A percentile compares a stretch with the other conserved stretches of the same genome.
Conservation (phyloP, 2,113 vertebrate genomes). For the Arizona elegans region DNA sequence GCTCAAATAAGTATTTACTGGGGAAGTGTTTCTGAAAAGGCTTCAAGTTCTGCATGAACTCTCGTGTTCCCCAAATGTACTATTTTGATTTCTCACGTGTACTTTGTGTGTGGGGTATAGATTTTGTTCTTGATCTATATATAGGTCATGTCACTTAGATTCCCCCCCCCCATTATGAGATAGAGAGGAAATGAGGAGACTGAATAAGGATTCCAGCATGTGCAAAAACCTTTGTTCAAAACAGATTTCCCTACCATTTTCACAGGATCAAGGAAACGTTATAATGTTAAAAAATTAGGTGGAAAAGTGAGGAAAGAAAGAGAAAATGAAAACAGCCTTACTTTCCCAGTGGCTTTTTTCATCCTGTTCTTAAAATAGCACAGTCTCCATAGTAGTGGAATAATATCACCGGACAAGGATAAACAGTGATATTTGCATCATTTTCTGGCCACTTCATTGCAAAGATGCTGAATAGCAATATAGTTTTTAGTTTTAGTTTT, state of each 20-base stretch:
- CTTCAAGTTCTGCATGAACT: conserved; percentile 32
- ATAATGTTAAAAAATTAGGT: neutral
- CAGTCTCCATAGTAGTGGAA: neutral
- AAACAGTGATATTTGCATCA: neutral
- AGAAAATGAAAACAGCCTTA: neutral
- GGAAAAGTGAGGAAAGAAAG: neutral
- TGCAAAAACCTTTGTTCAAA: neutral
- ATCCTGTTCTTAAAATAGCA: neutral
- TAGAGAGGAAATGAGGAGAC: neutral
- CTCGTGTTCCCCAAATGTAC: conserved; percentile 21
- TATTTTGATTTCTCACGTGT: conserved; percentile 7
- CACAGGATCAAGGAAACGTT: neutral
- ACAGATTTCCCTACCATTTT: neutral
- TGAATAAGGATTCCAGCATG: neutral
- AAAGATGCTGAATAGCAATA: neutral
- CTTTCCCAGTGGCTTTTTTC: neutral
- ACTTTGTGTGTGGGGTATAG: rapidly evolving
- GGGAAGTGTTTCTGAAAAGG: conserved; percentile 49
- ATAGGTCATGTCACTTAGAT: rapidly evolving
- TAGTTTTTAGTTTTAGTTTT: neutral
- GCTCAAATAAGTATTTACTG: conserved; percentile 50
- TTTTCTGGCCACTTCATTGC: neutral
- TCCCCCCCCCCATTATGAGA: neutral
- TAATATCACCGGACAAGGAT: neutral
- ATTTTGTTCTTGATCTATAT: rapidly evolving